phyloP scores from a whole-genome alignment of 1,140 invertebrate genomes.

The Apis dorsata region DNA sequence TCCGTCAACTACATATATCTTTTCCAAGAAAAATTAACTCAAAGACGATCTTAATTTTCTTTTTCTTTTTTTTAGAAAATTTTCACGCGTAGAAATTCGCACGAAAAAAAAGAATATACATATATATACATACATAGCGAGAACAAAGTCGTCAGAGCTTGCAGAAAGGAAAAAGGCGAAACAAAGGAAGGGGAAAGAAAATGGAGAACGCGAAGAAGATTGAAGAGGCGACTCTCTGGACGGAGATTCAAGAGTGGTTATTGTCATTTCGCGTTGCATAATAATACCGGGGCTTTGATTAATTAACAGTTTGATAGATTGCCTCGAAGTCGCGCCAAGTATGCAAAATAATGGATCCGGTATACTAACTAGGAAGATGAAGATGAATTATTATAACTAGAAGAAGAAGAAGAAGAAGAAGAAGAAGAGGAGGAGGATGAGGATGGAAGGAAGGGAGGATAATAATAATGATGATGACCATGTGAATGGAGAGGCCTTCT shows the following conservation, averaged over 20 bases:
- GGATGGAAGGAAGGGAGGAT: not conserved
- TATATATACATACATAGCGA: not conserved
- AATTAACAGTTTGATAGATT: constrained; percentile 67
- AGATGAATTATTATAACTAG: constrained; percentile 67
- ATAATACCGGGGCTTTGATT: constrained; percentile 63
- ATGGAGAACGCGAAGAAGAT: constrained; percentile 45
- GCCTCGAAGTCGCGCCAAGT: constrained; percentile 48
- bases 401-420: constrained; percentile 58
- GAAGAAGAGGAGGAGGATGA: constrained; percentile 52
- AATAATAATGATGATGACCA: constrained; percentile 61
- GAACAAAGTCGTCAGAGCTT: too few relatives aligned
- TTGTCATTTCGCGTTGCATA: constrained; percentile 66
- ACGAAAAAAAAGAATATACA: too few relatives aligned
- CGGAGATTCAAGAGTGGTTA: constrained; percentile 52
- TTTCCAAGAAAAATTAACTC: too few relatives aligned
- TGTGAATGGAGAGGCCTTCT: constrained; percentile 47
- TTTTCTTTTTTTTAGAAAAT: not conserved
- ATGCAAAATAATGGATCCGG: constrained; percentile 62
- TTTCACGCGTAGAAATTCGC: not conserved
- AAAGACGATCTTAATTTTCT: too few relatives aligned
- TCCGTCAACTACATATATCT: not conserved
- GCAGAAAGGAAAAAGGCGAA: not conserved
- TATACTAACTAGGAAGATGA: constrained; percentile 65
- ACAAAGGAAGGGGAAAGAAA: constrained; percentile 2
- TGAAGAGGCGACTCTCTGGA: constrained; percentile 54